A percentile compares a stretch with the other conserved stretches of the same genome.
Conservation (phyloP, 2,888 invertebrate species). For the Aspidiotus rigidus region DNA sequence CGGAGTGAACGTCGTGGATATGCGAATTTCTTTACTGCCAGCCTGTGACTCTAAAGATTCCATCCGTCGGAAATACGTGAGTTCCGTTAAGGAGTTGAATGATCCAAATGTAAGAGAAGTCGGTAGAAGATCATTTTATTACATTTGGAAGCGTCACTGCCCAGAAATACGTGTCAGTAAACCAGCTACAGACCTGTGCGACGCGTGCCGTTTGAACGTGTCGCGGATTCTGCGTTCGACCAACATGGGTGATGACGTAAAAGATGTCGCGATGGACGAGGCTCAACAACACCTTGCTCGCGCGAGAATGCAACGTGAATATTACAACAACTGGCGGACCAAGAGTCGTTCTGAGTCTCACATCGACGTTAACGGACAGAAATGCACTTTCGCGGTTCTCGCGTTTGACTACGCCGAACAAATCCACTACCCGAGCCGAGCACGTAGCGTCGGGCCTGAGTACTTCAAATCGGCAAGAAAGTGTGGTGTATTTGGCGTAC, state of each 20-base stretch:
- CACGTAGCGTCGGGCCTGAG: not conserved
- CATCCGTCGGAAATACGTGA: not conserved
- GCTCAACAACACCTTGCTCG: not conserved
- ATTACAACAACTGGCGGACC: not conserved
- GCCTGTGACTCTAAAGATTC: not conserved
- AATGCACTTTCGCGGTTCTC: not conserved
- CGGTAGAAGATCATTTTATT: not conserved
- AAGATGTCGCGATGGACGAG: not conserved
- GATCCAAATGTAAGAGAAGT: not conserved
- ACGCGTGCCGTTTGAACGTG: not conserved
- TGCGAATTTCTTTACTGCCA: not conserved
- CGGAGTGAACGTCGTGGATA: not conserved
- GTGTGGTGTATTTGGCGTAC: not conserved
- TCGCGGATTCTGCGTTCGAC: not conserved
- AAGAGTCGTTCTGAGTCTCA: not conserved
- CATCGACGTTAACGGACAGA: not conserved
- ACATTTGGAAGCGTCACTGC: not conserved
- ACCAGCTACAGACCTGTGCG: not conserved
- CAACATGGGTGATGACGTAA: not conserved
- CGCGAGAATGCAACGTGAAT: not conserved
- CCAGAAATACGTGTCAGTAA: not conserved
- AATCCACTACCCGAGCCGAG: not conserved
- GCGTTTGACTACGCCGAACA: not conserved
- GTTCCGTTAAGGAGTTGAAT: not conserved
- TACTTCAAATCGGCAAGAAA: not conserved